Conservation (phyloP, 2,113 vertebrate species). For the Plestiodon gilberti region DNA sequence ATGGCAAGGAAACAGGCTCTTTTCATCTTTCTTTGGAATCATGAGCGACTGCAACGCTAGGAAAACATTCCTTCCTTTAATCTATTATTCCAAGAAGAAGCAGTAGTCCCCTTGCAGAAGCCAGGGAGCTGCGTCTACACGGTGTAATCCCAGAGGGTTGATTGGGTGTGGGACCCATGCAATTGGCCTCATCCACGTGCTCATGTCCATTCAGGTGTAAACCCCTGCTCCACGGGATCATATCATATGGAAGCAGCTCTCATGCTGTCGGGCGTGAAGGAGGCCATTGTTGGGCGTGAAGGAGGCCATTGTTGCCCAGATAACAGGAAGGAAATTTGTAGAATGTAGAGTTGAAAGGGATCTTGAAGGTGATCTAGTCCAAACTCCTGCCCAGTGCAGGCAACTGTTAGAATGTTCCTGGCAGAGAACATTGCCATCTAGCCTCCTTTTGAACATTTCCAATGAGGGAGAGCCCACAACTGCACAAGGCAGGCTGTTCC, state of each 20-base stretch:
- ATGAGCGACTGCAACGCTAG: background rate
- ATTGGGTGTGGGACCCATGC: background rate
- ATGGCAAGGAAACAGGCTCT: no score
- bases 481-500: no score
- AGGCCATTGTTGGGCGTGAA: rapidly evolving
- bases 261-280: background rate
- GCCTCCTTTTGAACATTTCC: no score
- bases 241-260: background rate
- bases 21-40: no score
- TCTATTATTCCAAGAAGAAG: background rate
- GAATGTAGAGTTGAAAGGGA: no score
- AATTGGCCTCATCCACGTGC: rapidly evolving
- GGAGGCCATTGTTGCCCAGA: rapidly evolving
- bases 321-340: rapidly evolving
- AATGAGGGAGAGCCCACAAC: no score
- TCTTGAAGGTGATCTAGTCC: no score
- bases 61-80: background rate
- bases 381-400: no score
- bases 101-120: background rate
- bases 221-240: background rate
- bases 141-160: background rate
- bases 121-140: background rate
- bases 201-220: rapidly evolving
- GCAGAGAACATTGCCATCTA: no score
- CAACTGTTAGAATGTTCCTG: no score